Percentiles rank a stretch among this genome's conserved stretches.
Conservation (phyloP, 64 coral and sea anemone species). For the Pocillopora damicornis region DNA sequence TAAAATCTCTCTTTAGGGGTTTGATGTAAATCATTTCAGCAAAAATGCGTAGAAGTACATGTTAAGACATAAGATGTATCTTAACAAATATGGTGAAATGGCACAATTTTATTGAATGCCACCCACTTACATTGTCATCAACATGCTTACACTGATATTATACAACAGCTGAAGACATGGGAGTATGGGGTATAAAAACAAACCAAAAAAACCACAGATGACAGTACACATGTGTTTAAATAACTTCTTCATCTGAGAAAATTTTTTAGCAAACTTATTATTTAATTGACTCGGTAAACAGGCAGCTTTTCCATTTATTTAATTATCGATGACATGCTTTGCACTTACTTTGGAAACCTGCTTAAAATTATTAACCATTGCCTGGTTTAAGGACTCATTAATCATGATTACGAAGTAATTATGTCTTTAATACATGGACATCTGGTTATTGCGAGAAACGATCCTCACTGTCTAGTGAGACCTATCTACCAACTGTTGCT, state of each 20-base stretch:
- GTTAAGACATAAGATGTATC: no score
- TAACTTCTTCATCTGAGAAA: neutral
- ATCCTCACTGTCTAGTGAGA: neutral
- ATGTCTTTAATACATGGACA: neutral
- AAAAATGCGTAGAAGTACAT: no score
- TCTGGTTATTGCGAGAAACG: neutral
- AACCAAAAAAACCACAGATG: neutral
- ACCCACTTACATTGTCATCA: neutral
- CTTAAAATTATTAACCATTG: neutral
- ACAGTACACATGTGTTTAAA: neutral
- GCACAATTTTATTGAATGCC: conserved; percentile 2
- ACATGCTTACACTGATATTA: neutral
- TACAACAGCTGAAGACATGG: neutral
- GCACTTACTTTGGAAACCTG: conserved; percentile 36
- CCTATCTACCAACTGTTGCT: neutral
- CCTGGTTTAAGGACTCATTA: neutral
- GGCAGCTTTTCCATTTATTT: conserved; percentile 28
- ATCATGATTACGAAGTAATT: neutral
- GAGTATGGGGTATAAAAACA: neutral
- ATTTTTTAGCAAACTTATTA: conserved; percentile 14
- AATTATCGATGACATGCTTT: conserved; percentile 14
- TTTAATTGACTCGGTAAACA: conserved; percentile 15
- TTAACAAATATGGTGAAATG: no score
- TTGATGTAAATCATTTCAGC: neutral
- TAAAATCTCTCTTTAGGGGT: no score